Percentiles rank a stretch among this genome's conserved stretches.
Evolutionary conservation across 2,888 invertebrate species (phyloP).

Genomic region (Amphiduros pacificus): DNA sequence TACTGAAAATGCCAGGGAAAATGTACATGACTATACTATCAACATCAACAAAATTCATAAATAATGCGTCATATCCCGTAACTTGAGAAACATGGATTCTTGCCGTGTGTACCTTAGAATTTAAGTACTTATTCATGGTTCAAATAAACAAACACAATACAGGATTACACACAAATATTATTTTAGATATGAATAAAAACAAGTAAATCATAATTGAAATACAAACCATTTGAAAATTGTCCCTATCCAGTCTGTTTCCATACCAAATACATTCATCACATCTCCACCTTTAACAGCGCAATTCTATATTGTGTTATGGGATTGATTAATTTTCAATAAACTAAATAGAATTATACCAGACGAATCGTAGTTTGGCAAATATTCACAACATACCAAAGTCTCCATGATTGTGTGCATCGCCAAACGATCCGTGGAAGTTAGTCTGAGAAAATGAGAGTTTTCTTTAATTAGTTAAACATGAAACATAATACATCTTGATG

Average conservation of each 20-base stretch:
- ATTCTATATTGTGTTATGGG: too few relatives aligned
- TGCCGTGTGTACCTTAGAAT: too few relatives aligned
- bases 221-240: background rate
- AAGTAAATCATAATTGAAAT: conserved; percentile 8
- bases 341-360: background rate
- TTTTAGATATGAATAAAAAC: conserved; percentile 33
- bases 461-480: too few relatives aligned
- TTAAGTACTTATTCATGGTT: too few relatives aligned
- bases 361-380: background rate
- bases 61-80: too few relatives aligned
- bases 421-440: conserved; percentile 51
- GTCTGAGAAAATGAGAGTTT: conserved; percentile 38
- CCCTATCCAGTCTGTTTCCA: background rate
- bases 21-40: too few relatives aligned
- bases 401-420: conserved; percentile 45
- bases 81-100: too few relatives aligned
- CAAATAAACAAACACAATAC: too few relatives aligned
- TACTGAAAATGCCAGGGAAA: too few relatives aligned
- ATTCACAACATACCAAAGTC: conserved; percentile 44
- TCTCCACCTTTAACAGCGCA: conserved; percentile 15
- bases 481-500: too few relatives aligned
- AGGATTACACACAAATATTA: too few relatives aligned
- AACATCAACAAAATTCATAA: too few relatives aligned
- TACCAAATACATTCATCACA: conserved; percentile 16
- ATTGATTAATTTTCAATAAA: background rate